These are phyloP conservation scores for Proctacanthus coquilletti DNA, from an alignment of 1,140 invertebrate species.

Conservation along the genomic window DNA sequence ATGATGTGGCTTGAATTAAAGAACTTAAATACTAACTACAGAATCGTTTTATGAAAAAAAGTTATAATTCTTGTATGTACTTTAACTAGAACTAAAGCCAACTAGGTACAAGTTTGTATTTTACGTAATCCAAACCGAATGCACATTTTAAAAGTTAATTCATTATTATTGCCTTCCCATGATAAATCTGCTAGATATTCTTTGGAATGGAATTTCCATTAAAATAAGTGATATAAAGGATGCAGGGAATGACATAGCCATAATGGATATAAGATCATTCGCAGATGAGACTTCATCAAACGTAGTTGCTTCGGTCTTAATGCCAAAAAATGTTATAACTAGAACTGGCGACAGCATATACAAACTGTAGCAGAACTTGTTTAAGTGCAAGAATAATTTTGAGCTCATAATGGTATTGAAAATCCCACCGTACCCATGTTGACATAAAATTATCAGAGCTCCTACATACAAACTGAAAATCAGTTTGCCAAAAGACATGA, in stretches of 20 bases:
- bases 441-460: conserved; percentile 10
- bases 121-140: too few relatives aligned
- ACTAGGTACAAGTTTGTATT: too few relatives aligned
- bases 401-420: conserved; percentile 7
- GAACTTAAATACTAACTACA: too few relatives aligned
- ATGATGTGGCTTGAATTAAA: too few relatives aligned
- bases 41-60: too few relatives aligned
- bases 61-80: too few relatives aligned
- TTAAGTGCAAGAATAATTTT: conserved; percentile 7
- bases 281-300: conserved; percentile 9
- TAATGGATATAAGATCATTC: conserved; percentile 8
- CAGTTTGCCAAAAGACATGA: conserved; percentile 16
- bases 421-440: conserved; percentile 9
- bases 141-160: too few relatives aligned
- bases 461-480: conserved; percentile 20
- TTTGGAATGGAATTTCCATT: conserved; percentile 9
- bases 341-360: conserved; percentile 11
- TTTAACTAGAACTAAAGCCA: too few relatives aligned
- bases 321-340: conserved; percentile 7
- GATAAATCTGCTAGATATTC: conserved; percentile 5
- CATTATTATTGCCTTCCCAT: background rate
- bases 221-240: conserved; percentile 7
- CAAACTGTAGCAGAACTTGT: conserved; percentile 12
- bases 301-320: conserved; percentile 8
- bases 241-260: conserved; percentile 5